These are phyloP conservation scores for Physeter macrocephalus DNA, from an alignment of 2,113 vertebrate genomes.

Conservation along the genomic window DNA sequence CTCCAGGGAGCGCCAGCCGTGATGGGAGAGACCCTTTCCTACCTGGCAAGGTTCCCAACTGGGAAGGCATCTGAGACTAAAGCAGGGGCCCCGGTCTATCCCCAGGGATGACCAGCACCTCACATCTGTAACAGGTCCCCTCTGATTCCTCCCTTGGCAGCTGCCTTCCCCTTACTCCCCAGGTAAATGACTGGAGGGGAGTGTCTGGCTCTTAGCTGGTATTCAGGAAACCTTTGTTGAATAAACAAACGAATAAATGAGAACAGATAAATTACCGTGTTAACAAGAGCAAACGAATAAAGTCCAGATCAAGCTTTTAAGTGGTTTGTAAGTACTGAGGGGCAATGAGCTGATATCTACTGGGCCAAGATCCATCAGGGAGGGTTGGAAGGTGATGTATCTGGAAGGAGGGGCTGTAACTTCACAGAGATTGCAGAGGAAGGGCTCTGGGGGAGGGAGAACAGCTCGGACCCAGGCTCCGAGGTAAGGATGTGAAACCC, in stretches of 20 bases:
- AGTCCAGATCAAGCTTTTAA: accelerated
- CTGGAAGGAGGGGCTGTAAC: neutral
- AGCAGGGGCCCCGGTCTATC: neutral
- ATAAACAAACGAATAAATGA: neutral
- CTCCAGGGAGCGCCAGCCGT: accelerated
- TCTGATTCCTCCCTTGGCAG: accelerated
- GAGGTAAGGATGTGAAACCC: accelerated
- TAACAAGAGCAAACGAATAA: neutral
- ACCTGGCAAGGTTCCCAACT: neutral
- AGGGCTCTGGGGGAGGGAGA: accelerated
- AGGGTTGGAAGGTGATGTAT: neutral
- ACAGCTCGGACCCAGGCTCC: too few relatives aligned
- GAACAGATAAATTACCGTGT: neutral
- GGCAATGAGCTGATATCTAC: accelerated
- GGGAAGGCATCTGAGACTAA: neutral
- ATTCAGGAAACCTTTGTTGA: neutral
- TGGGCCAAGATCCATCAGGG: neutral
- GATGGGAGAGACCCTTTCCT: neutral
- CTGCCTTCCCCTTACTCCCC: neutral
- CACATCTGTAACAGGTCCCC: accelerated
- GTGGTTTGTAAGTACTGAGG: accelerated
- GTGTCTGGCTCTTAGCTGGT: neutral
- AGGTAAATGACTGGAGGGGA: neutral
- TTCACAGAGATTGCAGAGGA: neutral
- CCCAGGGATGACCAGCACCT: accelerated